Evolutionary conservation across 2,113 vertebrate species (phyloP), one percentile per base, ranked within the genome.

Genomic region (Cephalopholis sonnerati): DNA sequence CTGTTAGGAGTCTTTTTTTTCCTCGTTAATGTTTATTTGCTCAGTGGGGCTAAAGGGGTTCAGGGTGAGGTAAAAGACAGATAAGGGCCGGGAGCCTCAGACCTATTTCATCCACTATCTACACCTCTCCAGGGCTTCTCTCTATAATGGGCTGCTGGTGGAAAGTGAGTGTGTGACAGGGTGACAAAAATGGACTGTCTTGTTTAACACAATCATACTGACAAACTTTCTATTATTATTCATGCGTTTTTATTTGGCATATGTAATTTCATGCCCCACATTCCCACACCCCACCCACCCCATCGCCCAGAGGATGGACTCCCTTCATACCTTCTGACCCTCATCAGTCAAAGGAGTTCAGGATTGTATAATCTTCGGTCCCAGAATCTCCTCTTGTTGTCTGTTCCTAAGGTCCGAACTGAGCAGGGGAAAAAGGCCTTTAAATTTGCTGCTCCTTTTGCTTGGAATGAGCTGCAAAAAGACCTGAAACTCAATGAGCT

Each of bases 91-190:
- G 66, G 24, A 88, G 85, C 89, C 41, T 65, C 72, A 81, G 70
- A 85, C 81, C 68, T 41, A 77, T 48, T 90, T 87, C 64, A 82
- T 83, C 53, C 58, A 81, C 54, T 78, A 76, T 79, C 76, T 71
- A 22, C 51, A 70, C 46, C 50, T 77, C 87, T 70, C 66, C 44
- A 50, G 92, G 73, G 75, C 3, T 80, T 84, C 65, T 64, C 17
- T 75, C 50, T n/a, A 8, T 82, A 86, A 91, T 84, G 80, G 81
- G 29, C 32, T 76, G 41, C 36, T 66, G 74, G 41, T 77, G 54
- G 3, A 46, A 41, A 65, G 58, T 6, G n/a, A 32, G 50, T 62
- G 58, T 57, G 46, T 75, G 29, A 22, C 44, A 7, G 16, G 20
- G 24, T 2, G 54, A 8, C 0, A 0, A 17, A 54, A 13, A 78